These are phyloP conservation scores for Diadema setosum DNA, from an alignment of 35 echinoderm and acorn worm species.

Conservation along the genomic window DNA sequence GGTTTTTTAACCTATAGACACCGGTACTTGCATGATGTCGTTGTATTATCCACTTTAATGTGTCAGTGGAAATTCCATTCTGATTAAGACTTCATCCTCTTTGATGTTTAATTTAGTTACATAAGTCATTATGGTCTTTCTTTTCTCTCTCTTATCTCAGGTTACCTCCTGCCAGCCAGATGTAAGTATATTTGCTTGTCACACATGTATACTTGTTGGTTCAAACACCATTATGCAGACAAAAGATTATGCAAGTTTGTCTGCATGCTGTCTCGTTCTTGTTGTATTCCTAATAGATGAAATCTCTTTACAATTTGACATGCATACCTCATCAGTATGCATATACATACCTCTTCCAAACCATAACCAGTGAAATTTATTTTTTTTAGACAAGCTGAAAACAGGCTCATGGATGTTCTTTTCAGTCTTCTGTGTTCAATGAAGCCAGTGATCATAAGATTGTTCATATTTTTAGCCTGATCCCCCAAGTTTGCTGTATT, in stretches of 20 bases:
- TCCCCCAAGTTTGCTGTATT: too few species aligned
- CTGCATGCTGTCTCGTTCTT: neutral
- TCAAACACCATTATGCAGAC: neutral
- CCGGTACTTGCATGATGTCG: too few species aligned
- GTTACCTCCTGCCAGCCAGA: constrained; percentile 51
- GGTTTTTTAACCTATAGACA: too few species aligned
- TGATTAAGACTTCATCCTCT: too few species aligned
- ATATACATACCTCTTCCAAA: neutral
- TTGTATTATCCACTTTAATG: too few species aligned
- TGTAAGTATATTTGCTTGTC: constrained; percentile 38
- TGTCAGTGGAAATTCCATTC: too few species aligned
- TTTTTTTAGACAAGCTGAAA: too few species aligned
- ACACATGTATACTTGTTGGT: neutral
- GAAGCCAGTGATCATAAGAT: too few species aligned
- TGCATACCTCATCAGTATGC: neutral
- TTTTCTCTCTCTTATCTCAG: neutral
- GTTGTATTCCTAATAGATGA: neutral
- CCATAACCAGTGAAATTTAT: neutral
- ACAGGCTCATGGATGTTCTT: too few species aligned
- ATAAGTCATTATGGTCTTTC: neutral
- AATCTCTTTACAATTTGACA: neutral
- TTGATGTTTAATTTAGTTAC: neutral
- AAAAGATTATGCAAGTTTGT: neutral
- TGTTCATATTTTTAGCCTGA: too few species aligned
- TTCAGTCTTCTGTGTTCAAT: too few species aligned